A percentile compares a stretch with the other conserved stretches of the same genome.
These are phyloP conservation scores for Furcula furcula DNA, from an alignment of 2,888 invertebrate genomes.

Conservation along the genomic window DNA sequence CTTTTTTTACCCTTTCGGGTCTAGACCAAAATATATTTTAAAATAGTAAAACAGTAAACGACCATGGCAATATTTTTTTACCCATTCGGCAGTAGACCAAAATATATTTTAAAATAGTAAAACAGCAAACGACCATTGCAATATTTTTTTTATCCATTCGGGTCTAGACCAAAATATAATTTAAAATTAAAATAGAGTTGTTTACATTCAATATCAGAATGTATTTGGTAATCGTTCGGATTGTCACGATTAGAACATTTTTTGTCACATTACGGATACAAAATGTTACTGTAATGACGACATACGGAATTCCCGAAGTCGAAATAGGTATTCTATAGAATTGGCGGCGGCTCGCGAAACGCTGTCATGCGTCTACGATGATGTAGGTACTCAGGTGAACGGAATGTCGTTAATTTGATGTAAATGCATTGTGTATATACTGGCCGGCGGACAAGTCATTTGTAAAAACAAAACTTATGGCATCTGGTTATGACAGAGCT, in stretches of 20 bases:
- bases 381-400: background rate
- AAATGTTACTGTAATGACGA: slow-evolving; percentile 21
- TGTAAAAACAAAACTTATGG: no score
- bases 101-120: no score
- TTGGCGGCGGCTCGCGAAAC: slow-evolving; percentile 13
- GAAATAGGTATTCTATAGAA: slow-evolving; percentile 12
- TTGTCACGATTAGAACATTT: slow-evolving; percentile 15
- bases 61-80: no score
- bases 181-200: background rate
- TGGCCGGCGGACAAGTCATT: no score
- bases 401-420: slow-evolving; percentile 13
- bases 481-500: no score
- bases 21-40: no score
- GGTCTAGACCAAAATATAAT: no score
- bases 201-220: background rate
- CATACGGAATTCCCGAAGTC: slow-evolving; percentile 30
- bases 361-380: slow-evolving; percentile 3
- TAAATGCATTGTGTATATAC: slow-evolving; percentile 5
- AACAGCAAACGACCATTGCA: no score
- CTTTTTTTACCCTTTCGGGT: no score
- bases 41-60: no score
- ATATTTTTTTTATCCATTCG: no score
- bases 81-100: no score
- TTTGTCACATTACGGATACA: slow-evolving; percentile 19
- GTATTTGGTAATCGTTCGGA: background rate